Evolutionary conservation across 2,113 vertebrate species (phyloP).

Genomic region (Agelaius phoeniceus): DNA sequence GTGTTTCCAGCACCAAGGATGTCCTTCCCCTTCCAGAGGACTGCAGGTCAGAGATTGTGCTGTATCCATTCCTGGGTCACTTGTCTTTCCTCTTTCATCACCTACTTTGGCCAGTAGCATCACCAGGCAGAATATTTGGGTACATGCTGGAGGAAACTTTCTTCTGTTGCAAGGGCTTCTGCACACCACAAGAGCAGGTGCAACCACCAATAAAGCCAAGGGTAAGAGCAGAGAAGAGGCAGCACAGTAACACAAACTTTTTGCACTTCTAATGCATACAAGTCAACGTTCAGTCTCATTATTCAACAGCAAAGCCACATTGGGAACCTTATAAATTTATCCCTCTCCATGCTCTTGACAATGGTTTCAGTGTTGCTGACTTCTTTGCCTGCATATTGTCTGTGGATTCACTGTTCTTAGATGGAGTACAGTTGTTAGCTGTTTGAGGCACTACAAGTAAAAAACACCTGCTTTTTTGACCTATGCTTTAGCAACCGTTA

Average conservation of each 20-base stretch:
- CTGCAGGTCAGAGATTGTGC: neutral
- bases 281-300: neutral
- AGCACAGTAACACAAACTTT: neutral
- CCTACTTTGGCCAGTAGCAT: neutral
- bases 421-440: neutral
- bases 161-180: neutral
- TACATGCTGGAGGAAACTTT: neutral
- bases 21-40: neutral
- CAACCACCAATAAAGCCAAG: neutral
- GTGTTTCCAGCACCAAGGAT: neutral
- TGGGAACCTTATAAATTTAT: neutral
- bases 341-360: neutral
- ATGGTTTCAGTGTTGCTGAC: neutral
- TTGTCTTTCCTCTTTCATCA: neutral
- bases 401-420: neutral
- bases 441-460: neutral
- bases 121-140: neutral
- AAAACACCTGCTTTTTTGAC: neutral
- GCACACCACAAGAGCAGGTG: neutral
- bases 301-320: neutral
- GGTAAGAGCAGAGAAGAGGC: neutral
- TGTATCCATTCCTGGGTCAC: neutral
- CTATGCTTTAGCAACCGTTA: neutral
- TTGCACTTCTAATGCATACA: neutral
- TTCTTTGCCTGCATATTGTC: neutral